phyloP scores from a whole-genome alignment of 37 sponge, comb jelly and placozoan species.

The Cliona cf. orientalis region DNA sequence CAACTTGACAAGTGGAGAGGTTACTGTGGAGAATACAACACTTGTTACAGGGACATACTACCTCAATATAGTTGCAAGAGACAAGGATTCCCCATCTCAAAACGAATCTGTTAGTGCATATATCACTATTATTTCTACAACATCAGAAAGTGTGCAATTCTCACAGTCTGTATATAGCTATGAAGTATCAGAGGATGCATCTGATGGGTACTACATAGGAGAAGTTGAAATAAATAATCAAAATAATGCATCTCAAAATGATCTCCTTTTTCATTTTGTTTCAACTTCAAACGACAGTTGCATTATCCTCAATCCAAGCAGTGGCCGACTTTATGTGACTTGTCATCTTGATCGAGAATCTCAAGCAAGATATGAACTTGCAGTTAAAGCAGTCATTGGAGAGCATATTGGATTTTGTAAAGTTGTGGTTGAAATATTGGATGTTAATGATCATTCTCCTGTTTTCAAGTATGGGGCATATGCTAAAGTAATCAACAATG shows the following conservation, averaged over 20 bases:
- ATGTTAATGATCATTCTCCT: constrained; percentile 58
- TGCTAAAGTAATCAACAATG: background rate
- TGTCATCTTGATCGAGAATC: constrained; percentile 9
- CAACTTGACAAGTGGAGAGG: background rate
- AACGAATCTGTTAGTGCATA: background rate
- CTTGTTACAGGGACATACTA: constrained; percentile 10
- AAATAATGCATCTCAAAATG: background rate
- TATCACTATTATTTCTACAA: constrained; percentile 14
- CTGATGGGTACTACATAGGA: background rate
- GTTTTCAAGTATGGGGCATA: constrained; percentile 7
- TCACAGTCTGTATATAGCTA: constrained; percentile 2
- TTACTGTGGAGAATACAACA: background rate
- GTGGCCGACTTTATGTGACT: background rate
- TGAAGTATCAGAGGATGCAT: constrained; percentile 12
- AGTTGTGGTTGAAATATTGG: constrained; percentile 24
- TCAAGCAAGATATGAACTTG: background rate
- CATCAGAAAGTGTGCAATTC: background rate
- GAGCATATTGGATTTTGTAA: background rate
- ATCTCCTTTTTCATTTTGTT: background rate
- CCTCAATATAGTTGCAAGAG: constrained; percentile 20
- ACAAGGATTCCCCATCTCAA: constrained; percentile 14
- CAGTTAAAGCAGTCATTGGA: background rate
- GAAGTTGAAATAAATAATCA: background rate
- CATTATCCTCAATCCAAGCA: background rate
- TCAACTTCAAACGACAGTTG: background rate